A percentile compares a stretch with the other conserved stretches of the same genome.
Conservation (phyloP, 2,113 vertebrate species). For the Daphoenositta chrysoptera region DNA sequence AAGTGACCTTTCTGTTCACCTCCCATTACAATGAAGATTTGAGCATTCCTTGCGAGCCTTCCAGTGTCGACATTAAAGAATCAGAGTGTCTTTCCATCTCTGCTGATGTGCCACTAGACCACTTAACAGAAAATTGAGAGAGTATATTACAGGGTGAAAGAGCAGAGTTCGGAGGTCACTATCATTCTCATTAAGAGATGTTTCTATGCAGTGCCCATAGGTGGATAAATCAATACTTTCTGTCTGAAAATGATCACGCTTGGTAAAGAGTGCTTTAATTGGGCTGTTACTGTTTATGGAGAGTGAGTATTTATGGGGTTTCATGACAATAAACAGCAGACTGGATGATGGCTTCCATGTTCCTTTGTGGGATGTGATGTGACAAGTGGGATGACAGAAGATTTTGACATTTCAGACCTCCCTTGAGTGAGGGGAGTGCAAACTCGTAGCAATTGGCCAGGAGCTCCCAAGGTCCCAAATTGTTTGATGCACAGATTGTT, state of each 20-base stretch:
- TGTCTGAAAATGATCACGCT: constrained; percentile 71
- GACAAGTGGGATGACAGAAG: constrained; percentile 44
- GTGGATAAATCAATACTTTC: constrained; percentile 73
- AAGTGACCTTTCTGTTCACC: constrained; percentile 56
- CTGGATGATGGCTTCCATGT: constrained; percentile 26
- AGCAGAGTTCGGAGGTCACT: constrained; percentile 70
- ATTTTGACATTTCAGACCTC: constrained; percentile 63
- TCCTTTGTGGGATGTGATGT: constrained; percentile 38
- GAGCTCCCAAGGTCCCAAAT: constrained; percentile 15
- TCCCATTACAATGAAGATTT: constrained; percentile 66
- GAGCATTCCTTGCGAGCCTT: constrained; percentile 52
- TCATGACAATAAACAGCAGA: constrained; percentile 64
- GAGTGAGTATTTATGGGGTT: constrained; percentile 55
- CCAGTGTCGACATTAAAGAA: constrained; percentile 59
- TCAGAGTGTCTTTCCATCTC: constrained; percentile 58
- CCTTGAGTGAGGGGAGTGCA: background rate
- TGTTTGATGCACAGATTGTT: background rate
- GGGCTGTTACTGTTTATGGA: constrained; percentile 65
- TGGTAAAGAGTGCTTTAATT: constrained; percentile 73
- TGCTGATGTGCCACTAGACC: constrained; percentile 56
- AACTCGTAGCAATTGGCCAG: background rate
- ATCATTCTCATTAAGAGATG: constrained; percentile 75
- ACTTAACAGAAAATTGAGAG: constrained; percentile 76
- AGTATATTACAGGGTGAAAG: constrained; percentile 68
- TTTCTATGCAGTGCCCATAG: constrained; percentile 69